Evolutionary conservation across 2,888 invertebrate genomes (phyloP).

Genomic region (Pilophorus perplexus): DNA sequence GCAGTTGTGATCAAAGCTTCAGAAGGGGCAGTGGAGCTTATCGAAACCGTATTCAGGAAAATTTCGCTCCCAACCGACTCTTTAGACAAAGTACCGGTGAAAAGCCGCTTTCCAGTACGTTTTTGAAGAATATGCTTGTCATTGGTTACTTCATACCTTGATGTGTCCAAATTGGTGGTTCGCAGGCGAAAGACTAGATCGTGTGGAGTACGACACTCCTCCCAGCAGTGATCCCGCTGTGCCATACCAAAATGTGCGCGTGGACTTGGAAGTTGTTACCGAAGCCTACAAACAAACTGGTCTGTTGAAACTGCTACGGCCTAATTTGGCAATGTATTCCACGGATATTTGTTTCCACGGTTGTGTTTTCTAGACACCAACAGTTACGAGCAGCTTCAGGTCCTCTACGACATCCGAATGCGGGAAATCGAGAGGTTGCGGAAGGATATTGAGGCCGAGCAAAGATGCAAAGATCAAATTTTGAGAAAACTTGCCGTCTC

Average conservation of each 20-base stretch:
- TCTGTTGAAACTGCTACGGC: neutral
- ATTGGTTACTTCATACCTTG: too few species aligned
- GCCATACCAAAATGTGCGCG: constrained; percentile 6
- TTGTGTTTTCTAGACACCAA: constrained; percentile 39
- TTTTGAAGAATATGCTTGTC: neutral
- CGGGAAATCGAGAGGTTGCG: constrained; percentile 44
- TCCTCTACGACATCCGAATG: constrained; percentile 45
- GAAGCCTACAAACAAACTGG: constrained; percentile 41
- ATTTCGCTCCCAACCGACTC: constrained; percentile 9
- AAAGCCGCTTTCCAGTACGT: neutral
- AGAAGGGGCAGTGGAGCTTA: neutral
- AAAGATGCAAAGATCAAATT: constrained; percentile 43
- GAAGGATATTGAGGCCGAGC: constrained; percentile 44
- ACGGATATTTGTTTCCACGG: neutral
- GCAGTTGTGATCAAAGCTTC: constrained; percentile 9
- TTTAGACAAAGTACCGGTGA: neutral
- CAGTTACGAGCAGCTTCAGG: constrained; percentile 45
- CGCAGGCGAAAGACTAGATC: neutral
- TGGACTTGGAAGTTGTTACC: constrained; percentile 13
- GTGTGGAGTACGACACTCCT: constrained; percentile 1
- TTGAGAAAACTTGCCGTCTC: constrained; percentile 42
- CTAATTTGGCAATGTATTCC: neutral
- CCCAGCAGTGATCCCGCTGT: constrained; percentile 13
- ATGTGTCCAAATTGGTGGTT: neutral
- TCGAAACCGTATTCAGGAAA: constrained; percentile 8